These are phyloP conservation scores for Carassius gibelio DNA, from an alignment of 2,113 vertebrate genomes.

Conservation along the genomic window DNA sequence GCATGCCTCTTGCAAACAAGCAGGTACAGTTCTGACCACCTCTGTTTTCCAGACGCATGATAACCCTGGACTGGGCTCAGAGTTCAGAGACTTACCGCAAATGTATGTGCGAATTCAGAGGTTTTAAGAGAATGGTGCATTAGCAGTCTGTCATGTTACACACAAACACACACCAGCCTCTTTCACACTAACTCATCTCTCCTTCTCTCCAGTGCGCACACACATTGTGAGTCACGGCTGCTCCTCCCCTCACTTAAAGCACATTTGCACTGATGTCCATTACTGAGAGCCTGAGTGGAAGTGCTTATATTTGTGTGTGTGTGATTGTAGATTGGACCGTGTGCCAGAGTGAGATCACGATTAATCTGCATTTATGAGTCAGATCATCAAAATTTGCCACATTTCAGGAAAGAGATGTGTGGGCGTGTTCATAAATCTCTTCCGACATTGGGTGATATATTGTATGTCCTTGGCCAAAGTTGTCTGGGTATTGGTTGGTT, in stretches of 20 bases:
- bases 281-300: constrained; percentile 24
- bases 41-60: neutral
- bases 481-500: neutral
- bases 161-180: constrained; percentile 8
- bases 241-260: constrained; percentile 39
- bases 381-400: constrained; percentile 11
- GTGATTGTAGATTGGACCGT: neutral
- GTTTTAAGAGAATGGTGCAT: constrained; percentile 31
- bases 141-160: constrained; percentile 11
- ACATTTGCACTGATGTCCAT: constrained; percentile 29
- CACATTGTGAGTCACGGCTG: constrained; percentile 20
- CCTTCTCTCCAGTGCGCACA: neutral
- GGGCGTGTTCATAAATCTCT: neutral
- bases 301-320: neutral
- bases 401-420: constrained; percentile 22
- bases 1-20: neutral
- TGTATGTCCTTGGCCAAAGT: constrained; percentile 20
- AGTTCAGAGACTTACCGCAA: neutral
- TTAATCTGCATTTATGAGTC: constrained; percentile 20
- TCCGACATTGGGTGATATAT: constrained; percentile 22
- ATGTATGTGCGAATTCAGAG: neutral
- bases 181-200: constrained; percentile 3
- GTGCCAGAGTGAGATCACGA: constrained; percentile 11
- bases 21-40: neutral
- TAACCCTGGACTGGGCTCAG: neutral